Base-by-base conservation (phyloP, 2,113 vertebrate genomes). In the Charina bottae region DNA sequence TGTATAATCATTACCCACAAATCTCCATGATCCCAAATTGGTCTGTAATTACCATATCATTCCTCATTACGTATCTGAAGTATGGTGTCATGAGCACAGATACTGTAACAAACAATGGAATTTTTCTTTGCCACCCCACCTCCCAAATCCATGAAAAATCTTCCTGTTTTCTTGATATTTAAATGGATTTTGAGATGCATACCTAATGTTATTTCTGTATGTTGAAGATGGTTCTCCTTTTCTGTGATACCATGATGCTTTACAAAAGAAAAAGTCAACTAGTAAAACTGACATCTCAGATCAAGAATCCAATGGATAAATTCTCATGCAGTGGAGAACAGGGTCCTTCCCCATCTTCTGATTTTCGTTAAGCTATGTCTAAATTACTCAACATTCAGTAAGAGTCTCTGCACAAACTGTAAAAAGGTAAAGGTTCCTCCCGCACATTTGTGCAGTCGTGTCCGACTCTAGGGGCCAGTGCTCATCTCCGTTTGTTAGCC, bases 1-100 rank as follows among this genome's bases (percentile, higher is more conserved):
- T 72, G 54, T 56, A 93, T 94, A 94, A 96, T 93, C 33, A 78
- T 78, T 68, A 78, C 1, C 64, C 88, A 17, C 72, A 92, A 88
- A 78, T 60, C 56, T 23, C 55, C 54, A 83, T 93, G 89, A 87
- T 93, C 56, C 26, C 56, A n/a, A 83, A 92, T 17, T 88, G 19
- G 28, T 58, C 33, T 92, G 62, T 87, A 58, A 87, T 91, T 49
- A 53, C 56, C 6, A 58, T 42, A 91, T 28, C 84, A 56, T 23
- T 91, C 49, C 28, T n/a, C 60, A 91, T 64, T 59, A 90, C 42
- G 68, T 91, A 56, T 87, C 85, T 90, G 78, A 60, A 90, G 24
- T 13, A 5, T 84, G 55, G 23, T 59, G 55, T 84, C 78, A 84
- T n/a, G 37, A 62, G 58, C 46, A 62, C 59, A 85, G 58, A 21